Evolutionary conservation across 2,797 vertebrate genomes (phyloP), one percentile per base, ranked within the genome.

Genomic region (Ataeniobius toweri): DNA sequence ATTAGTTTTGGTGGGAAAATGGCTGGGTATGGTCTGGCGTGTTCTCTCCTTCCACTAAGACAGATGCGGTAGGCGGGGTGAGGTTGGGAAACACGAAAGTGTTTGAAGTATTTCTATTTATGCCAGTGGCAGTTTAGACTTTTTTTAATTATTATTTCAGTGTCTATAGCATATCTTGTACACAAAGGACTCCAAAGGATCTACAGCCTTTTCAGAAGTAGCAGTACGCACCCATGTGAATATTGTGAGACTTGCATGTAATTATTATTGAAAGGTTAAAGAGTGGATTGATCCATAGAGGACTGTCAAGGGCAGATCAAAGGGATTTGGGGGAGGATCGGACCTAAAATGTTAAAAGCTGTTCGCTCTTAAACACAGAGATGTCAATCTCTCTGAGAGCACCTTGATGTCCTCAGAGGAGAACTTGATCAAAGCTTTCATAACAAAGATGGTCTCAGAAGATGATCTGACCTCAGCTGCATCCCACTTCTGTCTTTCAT

Each of bases 1-100:
- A 94, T 95, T 95, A 92, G 93, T 92, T 46, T 94, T 94, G 94
- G 88, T 91, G 85, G 87, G 87, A 86, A 92, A 94, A 95, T 93
- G 91, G 89, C 74, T 3, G 83, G 86, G 85, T 91, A 83, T 82
- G 84, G 84, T 80, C 82, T 73, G 48, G 73, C 67, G 50, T 89
- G 83, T 83, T 85, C 81, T 76, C 77, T 41, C 82, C 78, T 85
- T 73, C 78, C 80, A 80, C 81, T 84, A 81, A 81, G 77, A 82
- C 82, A 85, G 87, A 89, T 81, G 85, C 89, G 87, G 88, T 76
- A 76, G 85, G 89, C 85, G 77, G 86, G 89, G 75, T 63, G 41
- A 84, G 80, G 81, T 83, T 78, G 83, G 82, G 80, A 86, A 88
- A 86, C 81, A 90, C 86, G 84, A 89, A 90, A 86, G 79, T 75